Evolutionary conservation across 2,113 vertebrate genomes (phyloP).

Genomic region (Centropristis striata): DNA sequence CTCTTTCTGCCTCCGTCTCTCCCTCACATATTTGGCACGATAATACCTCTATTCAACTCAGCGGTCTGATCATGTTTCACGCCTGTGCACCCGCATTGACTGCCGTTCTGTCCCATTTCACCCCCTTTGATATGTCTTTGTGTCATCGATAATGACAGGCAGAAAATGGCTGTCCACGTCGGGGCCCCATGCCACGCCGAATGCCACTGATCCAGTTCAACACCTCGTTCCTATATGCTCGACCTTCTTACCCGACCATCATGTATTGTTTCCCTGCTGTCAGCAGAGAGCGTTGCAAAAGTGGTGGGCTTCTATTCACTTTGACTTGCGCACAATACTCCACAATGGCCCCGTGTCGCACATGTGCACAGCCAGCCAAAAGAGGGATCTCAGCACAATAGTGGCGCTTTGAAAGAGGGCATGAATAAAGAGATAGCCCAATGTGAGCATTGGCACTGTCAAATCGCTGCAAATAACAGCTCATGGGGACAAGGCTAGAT

Average conservation of each 20-base stretch:
- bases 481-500: slow-evolving; percentile 12
- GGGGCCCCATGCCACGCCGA: slow-evolving; percentile 18
- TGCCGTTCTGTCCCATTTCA: slow-evolving; percentile 60
- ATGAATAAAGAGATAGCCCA: slow-evolving; percentile 53
- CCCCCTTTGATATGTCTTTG: slow-evolving; percentile 59
- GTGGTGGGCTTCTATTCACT: slow-evolving; percentile 55
- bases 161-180: slow-evolving; percentile 53
- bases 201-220: slow-evolving; percentile 48
- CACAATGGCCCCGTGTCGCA: slow-evolving; percentile 39
- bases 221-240: slow-evolving; percentile 12
- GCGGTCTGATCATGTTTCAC: slow-evolving; percentile 77
- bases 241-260: background rate
- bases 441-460: slow-evolving; percentile 33
- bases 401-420: slow-evolving; percentile 42
- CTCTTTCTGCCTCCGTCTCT: slow-evolving; percentile 36
- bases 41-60: slow-evolving; percentile 68
- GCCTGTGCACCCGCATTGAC: slow-evolving; percentile 61
- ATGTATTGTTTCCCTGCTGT: slow-evolving; percentile 43
- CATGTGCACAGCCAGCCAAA: slow-evolving; percentile 48
- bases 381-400: slow-evolving; percentile 61
- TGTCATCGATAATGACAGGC: slow-evolving; percentile 67
- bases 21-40: slow-evolving; percentile 55
- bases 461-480: slow-evolving; percentile 33
- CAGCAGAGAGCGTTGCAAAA: slow-evolving; percentile 37
- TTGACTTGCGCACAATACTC: slow-evolving; percentile 48